Evolutionary conservation across 2,113 vertebrate species (phyloP), one percentile per base, ranked within the genome.

Genomic region (Sander lucioperca): DNA sequence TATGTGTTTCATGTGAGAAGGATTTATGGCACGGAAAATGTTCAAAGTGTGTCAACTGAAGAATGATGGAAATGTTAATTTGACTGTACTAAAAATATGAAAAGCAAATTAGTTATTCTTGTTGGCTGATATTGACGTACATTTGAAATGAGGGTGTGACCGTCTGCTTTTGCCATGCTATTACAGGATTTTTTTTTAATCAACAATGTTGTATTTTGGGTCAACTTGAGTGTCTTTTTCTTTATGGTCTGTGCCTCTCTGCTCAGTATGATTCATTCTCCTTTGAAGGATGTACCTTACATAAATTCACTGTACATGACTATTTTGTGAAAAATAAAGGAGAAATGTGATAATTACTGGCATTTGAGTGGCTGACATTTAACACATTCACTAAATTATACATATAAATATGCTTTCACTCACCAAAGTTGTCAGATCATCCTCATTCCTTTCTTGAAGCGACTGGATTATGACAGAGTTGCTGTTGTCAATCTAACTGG

Each of bases 311-410:
- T 88, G 89, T 88, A 87, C 30, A 82, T 89, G 65, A 77, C 13
- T 80, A 63, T 91, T 90, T 89, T 80, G 45, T 83, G 69, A 56
- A 57, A 85, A 94, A 92, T 88, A 90, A 92, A 88, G 11, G 14
- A 74, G 62, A 80, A 72, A 69, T 63, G 48, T 56, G 74, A 64
- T 74, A 27, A 71, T 48, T 53, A 6, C 39, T 77, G 6, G 5
- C 7, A 71, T 64, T 56, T 76, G 21, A 56, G n/a, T 77, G 76
- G 14, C 43, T 25, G 4, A 48, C n/a, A 67, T 67, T 57, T 36
- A 50, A 45, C 10, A 65, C 39, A 6, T 82, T 75, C 14, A 65
- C 23, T 2, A 56, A 78, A 64, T 45, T 59, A 73, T 16, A 45
- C 48, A 50, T 0, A 14, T 48, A 6, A 45, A 67, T 50, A 36